Percentiles rank a stretch among this genome's conserved stretches.
These are phyloP conservation scores for Drosophila incognita DNA, from an alignment of 2,888 invertebrate genomes.

Conservation along the genomic window DNA sequence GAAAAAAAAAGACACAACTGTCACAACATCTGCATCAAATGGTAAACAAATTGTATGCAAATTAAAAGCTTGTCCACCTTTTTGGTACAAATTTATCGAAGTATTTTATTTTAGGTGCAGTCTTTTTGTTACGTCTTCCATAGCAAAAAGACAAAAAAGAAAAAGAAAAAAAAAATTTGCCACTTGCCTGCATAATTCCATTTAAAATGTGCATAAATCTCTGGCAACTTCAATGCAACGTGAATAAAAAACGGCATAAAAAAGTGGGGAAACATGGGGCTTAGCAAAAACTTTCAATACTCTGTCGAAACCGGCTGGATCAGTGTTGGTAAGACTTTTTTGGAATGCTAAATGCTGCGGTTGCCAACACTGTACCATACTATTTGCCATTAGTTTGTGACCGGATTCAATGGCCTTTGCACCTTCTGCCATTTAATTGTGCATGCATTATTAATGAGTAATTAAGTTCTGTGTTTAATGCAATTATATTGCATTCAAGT, in stretches of 20 bases:
- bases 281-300: slow-evolving; percentile 21
- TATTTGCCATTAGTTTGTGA: slow-evolving; percentile 67
- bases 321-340: slow-evolving; percentile 25
- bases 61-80: slow-evolving; percentile 50
- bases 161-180: background rate
- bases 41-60: slow-evolving; percentile 54
- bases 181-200: slow-evolving; percentile 42
- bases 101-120: slow-evolving; percentile 23
- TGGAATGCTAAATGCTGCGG: slow-evolving; percentile 4
- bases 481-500: background rate
- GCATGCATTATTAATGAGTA: slow-evolving; percentile 35
- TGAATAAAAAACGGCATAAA: background rate
- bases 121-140: slow-evolving; percentile 1
- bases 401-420: slow-evolving; percentile 8
- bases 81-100: slow-evolving; percentile 41
- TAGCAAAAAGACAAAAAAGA: background rate
- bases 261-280: background rate
- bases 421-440: slow-evolving; percentile 50
- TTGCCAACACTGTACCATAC: slow-evolving; percentile 51
- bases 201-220: slow-evolving; percentile 66
- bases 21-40: slow-evolving; percentile 8
- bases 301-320: background rate
- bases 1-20: background rate
- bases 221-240: slow-evolving; percentile 19
- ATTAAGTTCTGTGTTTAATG: background rate